Conservation (phyloP, 2,888 invertebrate genomes). For the Agonum fuliginosum region DNA sequence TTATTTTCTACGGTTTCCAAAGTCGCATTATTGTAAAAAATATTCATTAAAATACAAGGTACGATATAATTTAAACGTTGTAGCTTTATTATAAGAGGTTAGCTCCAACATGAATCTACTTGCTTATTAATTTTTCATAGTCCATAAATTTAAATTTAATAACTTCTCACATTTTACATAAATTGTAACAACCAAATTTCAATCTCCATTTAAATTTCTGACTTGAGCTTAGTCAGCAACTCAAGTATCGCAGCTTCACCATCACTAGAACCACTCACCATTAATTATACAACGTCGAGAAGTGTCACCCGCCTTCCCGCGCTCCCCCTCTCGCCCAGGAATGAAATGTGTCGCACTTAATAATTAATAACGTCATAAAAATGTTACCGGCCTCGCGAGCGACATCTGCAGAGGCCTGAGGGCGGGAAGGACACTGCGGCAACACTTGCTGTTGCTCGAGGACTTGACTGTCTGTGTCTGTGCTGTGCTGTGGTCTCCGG, state of each 20-base stretch:
- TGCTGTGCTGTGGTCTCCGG: no score
- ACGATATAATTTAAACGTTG: no score
- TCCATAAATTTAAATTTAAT: no score
- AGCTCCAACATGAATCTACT: no score
- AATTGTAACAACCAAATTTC: conserved; percentile 3
- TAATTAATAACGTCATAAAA: conserved; percentile 51
- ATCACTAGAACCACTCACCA: conserved; percentile 19
- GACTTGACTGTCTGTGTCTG: no score
- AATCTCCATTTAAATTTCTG: conserved; percentile 15
- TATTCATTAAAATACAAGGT: no score
- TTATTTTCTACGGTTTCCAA: no score
- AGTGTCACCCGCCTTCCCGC: conserved; percentile 35
- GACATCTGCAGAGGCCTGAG: conserved; percentile 20
- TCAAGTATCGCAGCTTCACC: not conserved
- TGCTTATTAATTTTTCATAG: no score
- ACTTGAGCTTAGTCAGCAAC: no score
- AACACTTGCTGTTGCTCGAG: not conserved
- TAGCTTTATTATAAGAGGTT: no score
- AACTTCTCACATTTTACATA: no score
- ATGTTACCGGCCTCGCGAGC: conserved; percentile 32
- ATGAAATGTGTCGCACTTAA: conserved; percentile 54
- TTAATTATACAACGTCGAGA: conserved; percentile 47
- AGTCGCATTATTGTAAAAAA: no score
- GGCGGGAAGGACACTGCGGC: not conserved
- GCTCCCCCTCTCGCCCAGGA: not conserved